Percentiles rank a stretch among this genome's conserved stretches.
These are phyloP conservation scores for Phoxinus dragarum DNA, from an alignment of 2,797 vertebrate species.

Conservation along the genomic window DNA sequence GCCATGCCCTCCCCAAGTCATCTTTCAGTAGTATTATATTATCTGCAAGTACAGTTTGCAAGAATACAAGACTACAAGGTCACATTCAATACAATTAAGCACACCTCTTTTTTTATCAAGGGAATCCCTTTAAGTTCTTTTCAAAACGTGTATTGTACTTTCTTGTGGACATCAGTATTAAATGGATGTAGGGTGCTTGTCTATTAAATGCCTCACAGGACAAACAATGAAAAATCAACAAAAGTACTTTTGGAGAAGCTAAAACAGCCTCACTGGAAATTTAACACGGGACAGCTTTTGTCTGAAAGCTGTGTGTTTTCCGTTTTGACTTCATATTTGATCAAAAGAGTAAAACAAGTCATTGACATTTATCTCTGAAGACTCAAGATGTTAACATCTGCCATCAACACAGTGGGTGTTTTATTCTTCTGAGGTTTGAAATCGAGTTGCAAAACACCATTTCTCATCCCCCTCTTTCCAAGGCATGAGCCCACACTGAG, in stretches of 20 bases:
- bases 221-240: conserved; percentile 1
- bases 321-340: conserved; percentile 7
- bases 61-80: background rate
- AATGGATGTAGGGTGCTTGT: background rate
- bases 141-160: conserved; percentile 6
- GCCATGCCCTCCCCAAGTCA: background rate
- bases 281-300: background rate
- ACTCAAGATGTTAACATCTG: conserved; percentile 35
- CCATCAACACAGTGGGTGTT: conserved; percentile 42
- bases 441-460: conserved; percentile 24
- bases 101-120: background rate
- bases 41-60: background rate
- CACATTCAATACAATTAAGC: background rate
- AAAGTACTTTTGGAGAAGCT: background rate
- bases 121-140: background rate
- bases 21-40: background rate
- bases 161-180: background rate
- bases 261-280: background rate
- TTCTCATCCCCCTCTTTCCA: conserved; percentile 3
- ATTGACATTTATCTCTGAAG: conserved; percentile 31
- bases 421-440: conserved; percentile 39
- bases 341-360: conserved; percentile 27
- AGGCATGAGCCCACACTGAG: conserved; percentile 36
- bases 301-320: conserved; percentile 5
- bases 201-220: background rate